A percentile compares a stretch with the other conserved stretches of the same genome.
These are phyloP conservation scores for Pangasius larnaudii DNA, from an alignment of 2,797 vertebrate species.

Conservation along the genomic window DNA sequence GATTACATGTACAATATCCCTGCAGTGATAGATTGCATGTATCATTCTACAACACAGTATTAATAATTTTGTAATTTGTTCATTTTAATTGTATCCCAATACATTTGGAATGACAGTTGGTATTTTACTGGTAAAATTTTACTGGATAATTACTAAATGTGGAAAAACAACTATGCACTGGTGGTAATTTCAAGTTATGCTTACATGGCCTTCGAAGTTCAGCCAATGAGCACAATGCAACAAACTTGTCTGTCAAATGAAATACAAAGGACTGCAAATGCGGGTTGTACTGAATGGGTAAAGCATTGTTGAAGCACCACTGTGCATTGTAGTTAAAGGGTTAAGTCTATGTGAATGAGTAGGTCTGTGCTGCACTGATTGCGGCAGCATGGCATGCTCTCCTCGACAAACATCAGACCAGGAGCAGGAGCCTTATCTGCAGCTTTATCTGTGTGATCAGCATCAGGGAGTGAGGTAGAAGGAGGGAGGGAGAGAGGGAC, in stretches of 20 bases:
- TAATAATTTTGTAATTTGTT: neutral
- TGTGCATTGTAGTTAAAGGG: slow-evolving; percentile 32
- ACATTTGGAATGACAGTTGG: neutral
- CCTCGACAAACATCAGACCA: slow-evolving; percentile 49
- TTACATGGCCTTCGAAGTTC: neutral
- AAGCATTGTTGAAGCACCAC: neutral
- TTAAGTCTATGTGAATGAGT: slow-evolving; percentile 49
- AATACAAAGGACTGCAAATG: neutral
- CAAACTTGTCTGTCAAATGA: neutral
- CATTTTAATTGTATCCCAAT: neutral
- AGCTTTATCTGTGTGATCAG: slow-evolving; percentile 64
- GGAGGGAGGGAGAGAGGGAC: slow-evolving; percentile 51
- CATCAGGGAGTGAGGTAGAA: slow-evolving; percentile 45
- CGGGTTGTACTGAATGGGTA: neutral
- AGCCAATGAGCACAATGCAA: neutral
- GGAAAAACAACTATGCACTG: neutral
- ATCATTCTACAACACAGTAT: neutral
- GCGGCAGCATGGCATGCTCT: slow-evolving; percentile 41
- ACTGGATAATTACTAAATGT: neutral
- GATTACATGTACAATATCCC: neutral
- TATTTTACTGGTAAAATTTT: neutral
- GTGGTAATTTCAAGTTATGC: neutral
- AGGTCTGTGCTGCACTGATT: slow-evolving; percentile 37
- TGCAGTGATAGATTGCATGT: neutral
- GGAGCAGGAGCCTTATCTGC: slow-evolving; percentile 63